A percentile compares a stretch with the other conserved stretches of the same genome.
These are phyloP conservation scores for Colletes latitarsis DNA, from an alignment of 1,140 invertebrate genomes.

Conservation along the genomic window DNA sequence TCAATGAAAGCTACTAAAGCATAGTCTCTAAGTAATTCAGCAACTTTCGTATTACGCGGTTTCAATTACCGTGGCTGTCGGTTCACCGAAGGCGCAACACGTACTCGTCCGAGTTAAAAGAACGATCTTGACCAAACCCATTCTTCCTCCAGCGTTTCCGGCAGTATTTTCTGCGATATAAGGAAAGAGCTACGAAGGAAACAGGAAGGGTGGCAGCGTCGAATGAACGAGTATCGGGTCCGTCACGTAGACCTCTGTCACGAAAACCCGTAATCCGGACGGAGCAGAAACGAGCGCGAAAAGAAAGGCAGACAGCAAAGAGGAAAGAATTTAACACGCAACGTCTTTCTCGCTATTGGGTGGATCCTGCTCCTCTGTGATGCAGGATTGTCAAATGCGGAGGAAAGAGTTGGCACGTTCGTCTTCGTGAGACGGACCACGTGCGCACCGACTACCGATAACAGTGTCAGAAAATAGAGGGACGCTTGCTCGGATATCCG, in stretches of 20 bases:
- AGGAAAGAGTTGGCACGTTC: conserved; percentile 20
- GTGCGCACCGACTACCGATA: conserved; percentile 44
- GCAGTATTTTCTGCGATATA: conserved; percentile 34
- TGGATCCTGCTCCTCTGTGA: not conserved
- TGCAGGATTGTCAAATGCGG: conserved; percentile 25
- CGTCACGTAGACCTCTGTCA: conserved; percentile 32
- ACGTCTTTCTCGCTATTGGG: conserved; percentile 11
- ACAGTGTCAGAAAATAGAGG: conserved; percentile 27
- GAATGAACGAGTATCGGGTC: not conserved
- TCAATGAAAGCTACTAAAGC: not conserved
- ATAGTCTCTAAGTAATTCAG: conserved; percentile 1
- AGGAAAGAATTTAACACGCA: conserved; percentile 43
- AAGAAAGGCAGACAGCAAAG: conserved; percentile 10
- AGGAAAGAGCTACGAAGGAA: too few species aligned
- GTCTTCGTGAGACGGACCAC: conserved; percentile 12
- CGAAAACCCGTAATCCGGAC: conserved; percentile 26
- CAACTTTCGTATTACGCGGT: not conserved
- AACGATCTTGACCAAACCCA: conserved; percentile 29
- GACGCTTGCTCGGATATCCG: not conserved
- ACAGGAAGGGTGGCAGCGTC: not conserved
- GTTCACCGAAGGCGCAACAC: conserved; percentile 8
- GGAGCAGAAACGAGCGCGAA: conserved; percentile 4
- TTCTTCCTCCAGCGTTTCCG: conserved; percentile 28
- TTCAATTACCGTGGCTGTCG: conserved; percentile 33
- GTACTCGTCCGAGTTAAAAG: conserved; percentile 14